Conservation (phyloP, 2,888 invertebrate species). For the Lycaena phlaeas region DNA sequence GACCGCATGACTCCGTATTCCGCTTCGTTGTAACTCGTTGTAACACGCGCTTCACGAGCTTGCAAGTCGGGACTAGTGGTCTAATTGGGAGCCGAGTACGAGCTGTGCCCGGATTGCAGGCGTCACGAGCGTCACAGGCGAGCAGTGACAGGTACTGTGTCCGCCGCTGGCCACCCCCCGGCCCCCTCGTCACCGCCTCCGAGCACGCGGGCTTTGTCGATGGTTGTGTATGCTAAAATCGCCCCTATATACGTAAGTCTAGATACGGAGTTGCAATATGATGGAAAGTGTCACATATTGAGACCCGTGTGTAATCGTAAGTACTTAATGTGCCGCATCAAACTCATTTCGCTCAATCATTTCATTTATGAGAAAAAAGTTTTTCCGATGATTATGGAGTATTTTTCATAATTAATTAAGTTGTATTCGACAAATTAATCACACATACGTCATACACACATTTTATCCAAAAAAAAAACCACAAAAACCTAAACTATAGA, state of each 20-base stretch:
- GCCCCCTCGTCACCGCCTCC: slow-evolving; percentile 29
- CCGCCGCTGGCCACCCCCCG: slow-evolving; percentile 27
- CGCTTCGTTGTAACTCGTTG: slow-evolving; percentile 70
- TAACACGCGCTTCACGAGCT: slow-evolving; percentile 65
- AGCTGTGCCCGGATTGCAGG: slow-evolving; percentile 41
- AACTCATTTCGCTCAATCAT: not conserved
- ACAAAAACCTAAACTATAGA: no score
- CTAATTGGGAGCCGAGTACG: slow-evolving; percentile 40
- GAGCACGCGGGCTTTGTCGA: slow-evolving; percentile 39
- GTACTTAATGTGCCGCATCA: not conserved
- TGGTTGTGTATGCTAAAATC: slow-evolving; percentile 35
- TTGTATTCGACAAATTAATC: no score
- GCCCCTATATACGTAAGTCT: slow-evolving; percentile 22
- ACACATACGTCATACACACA: no score
- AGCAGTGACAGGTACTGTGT: slow-evolving; percentile 59
- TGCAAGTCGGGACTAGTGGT: slow-evolving; percentile 53
- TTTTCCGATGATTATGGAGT: no score
- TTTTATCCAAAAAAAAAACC: no score
- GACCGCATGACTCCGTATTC: slow-evolving; percentile 74
- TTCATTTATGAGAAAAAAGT: no score
- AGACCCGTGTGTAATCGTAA: not conserved
- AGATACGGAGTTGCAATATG: slow-evolving; percentile 12
- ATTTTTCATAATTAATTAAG: no score
- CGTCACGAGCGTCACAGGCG: slow-evolving; percentile 28
- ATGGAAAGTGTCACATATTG: not conserved